Base-by-base conservation (phyloP, 1,140 invertebrate genomes). In the Bombus confusus region DNA sequence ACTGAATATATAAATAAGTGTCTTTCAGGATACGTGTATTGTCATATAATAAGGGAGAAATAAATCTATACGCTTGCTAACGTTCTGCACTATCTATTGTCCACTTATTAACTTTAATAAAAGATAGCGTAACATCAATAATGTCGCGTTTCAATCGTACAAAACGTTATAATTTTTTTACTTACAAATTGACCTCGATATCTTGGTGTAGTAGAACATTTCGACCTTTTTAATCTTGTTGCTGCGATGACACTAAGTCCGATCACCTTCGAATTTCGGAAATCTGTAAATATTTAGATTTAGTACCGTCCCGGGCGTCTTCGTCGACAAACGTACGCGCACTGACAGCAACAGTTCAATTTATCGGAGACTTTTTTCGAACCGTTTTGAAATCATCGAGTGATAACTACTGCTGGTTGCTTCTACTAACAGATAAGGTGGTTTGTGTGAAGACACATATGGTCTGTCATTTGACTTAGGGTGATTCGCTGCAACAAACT, bases 341-440 rank as follows among this genome's bases (percentile, higher is more conserved):
- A 93, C 90, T 93, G 89, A 92, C 59, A 37, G 28, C 18, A 87
- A 74, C 47, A 12, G 52, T 28, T 76, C 37, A 62, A 77, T 86
- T 82, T 80, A 69, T 78, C 71, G 77, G 13, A 76, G 81, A 91
- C 28, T n/a, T 91, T 73, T 88, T 59, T 79, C 83, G 69, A 86
- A 91, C 76, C 18, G 47, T 22, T 22, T 22, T 52, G 47, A 52
- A 52, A 52, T 52, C 1, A 22, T 79, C n/a, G 43, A 25, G 0
- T 41, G 86, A 89, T 91, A 77, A 86, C 83, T 18, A 52, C 47
- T 52, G 59, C 9, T 15, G 43, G 37, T 82, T 85, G 72, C 37
- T 43, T 5, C 9, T 72, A 64, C n/a, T 6, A 13, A 22, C 37
- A 57, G 79, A 89, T 86, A 89, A 89, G 41, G 3, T 4, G 12